Base-by-base conservation (phyloP, 2,797 vertebrate species). In the Chaetodon trifasciatus region DNA sequence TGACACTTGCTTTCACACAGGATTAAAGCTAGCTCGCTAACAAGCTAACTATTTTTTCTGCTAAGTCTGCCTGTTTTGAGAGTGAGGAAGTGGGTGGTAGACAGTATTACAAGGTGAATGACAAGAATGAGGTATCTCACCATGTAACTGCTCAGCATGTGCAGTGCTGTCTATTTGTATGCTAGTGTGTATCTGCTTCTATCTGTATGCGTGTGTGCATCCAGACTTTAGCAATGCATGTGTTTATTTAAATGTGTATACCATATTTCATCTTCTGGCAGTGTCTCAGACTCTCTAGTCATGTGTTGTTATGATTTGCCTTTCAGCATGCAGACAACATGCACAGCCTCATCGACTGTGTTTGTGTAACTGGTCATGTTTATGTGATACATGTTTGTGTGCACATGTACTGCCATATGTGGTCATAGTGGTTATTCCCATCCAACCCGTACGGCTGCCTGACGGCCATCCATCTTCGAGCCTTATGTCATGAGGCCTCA, bases 401-500 rank as follows among this genome's bases (percentile, higher is more conserved):
- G 53, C 50, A 44, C 64, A 79, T 74, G 68, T 61, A 11, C 68
- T 42, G 28, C 81, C 86, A 84, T 93, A 83, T 89, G 89, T 74
- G 72, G 57, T 81, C 78, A 75, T 67, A 57, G 73, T 79, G 78
- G 67, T 77, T 70, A 49, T 82, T 82, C 87, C 78, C 76, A 44
- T 71, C 74, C 79, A 85, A 82, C 69, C 58, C 40, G 6, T 61
- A 61, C 35, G 13, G 62, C 77, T 39, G 69, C 68, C 73, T 75
- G 87, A 85, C 57, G 42, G 66, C 76, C 79, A 52, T 86, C 85
- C 86, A 44, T 91, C 86, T 82, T 89, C 72, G 81, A 47, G 21
- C 89, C 81, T 79, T 83, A 84, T 91, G 90, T 85, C 88, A 74
- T 16, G 56, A 67, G 84, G 65, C 84, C 86, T 89, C 70, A 81